Evolutionary conservation across 2,797 vertebrate genomes (phyloP), one percentile per base, ranked within the genome.

Genomic region (Champsocephalus gunnari): DNA sequence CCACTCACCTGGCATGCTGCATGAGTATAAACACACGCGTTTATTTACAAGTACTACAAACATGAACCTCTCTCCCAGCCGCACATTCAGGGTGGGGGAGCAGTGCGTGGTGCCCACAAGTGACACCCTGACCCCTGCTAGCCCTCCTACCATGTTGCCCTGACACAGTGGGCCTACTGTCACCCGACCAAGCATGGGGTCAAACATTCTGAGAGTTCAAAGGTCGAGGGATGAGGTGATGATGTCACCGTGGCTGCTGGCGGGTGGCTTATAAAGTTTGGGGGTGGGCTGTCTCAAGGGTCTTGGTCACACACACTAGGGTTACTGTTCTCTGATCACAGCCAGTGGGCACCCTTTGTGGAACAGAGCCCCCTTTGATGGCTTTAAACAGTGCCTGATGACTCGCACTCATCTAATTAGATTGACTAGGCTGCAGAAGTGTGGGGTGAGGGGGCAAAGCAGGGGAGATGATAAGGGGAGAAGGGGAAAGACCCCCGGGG

Each of bases 301-400:
- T 82, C 82, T 74, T 73, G 47, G 58, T 75, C 79, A 73, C 81
- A 73, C 81, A 96, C 94, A 95, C 93, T 89, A 44, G 78, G 60
- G 61, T 80, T 76, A 93, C 90, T 96, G 95, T 96, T 95, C 87
- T 90, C 83, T 21, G 66, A 69, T 92, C 71, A 81, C 86, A 90
- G 93, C 92, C 92, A 93, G 86, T 91, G 92, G 91, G 92, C 89
- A 92, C 88, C 88, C 89, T 89, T 81, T 64, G 53, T 68, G 90
- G 92, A 92, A 95, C 93, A 95, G 90, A 91, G 91, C 85, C 81
- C 73, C 84, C 93, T 94, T 96, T 96, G 94, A 96, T 91, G 92
- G 70, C 89, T 90, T 94, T 95, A 95, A 95, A 94, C 92, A 93
- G 92, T 83, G 92, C 91, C 93, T 93, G 92, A 94, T 96, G 95